phyloP scores from a whole-genome alignment of 2,113 vertebrate species.

The Leucosticte australis region DNA sequence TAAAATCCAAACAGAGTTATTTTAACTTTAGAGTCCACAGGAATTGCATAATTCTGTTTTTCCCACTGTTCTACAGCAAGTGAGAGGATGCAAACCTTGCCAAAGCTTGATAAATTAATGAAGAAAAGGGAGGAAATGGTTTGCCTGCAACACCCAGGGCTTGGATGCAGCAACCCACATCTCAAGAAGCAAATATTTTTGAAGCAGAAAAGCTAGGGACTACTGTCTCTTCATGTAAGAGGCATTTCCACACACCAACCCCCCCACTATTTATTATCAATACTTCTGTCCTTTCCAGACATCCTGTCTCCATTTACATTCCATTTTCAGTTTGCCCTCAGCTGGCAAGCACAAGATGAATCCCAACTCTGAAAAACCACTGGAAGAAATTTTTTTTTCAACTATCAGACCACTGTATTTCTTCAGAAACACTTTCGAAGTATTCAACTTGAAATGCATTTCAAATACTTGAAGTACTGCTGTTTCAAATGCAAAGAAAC shows the following conservation, averaged over 20 bases:
- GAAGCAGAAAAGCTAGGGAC: not conserved
- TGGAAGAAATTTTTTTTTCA: not conserved
- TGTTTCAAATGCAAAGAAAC: not conserved
- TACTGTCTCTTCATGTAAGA: not conserved
- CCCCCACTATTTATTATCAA: not conserved
- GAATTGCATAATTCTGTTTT: not conserved
- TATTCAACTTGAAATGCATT: not conserved
- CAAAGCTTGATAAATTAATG: not conserved
- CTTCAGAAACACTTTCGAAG: not conserved
- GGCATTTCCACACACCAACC: not conserved
- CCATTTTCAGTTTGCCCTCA: not conserved
- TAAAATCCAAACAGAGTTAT: not conserved
- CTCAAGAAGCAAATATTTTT: not conserved
- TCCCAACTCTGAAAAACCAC: not conserved
- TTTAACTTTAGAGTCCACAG: not conserved
- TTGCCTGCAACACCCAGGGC: not conserved
- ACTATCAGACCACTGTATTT: not conserved
- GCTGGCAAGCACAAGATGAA: not conserved
- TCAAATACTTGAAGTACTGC: not conserved
- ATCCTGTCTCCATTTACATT: not conserved
- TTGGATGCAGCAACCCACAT: rapidly evolving
- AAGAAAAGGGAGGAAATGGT: not conserved
- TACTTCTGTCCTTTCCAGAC: not conserved
- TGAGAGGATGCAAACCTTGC: not conserved
- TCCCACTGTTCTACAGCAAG: not conserved